Evolutionary conservation across 2,113 vertebrate species (phyloP), one percentile per base, ranked within the genome.

Genomic region (Leiothrix lutea): DNA sequence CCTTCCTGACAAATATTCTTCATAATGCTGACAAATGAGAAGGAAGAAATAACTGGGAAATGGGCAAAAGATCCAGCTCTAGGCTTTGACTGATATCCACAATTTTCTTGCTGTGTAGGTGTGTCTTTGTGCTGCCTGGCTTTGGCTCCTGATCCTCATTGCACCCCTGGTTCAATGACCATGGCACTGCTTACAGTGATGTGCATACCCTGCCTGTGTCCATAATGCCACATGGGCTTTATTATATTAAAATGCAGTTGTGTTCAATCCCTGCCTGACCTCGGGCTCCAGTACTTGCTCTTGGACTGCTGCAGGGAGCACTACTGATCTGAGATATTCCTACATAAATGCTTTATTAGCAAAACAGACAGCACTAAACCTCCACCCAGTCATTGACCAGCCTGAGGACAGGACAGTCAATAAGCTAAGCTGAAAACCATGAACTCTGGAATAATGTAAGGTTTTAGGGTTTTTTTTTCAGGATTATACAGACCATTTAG

Each of bases 191-290:
- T 87, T 14, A 22, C 0, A 54, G 11, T 9, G 25, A 64, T 16
- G n/a, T 4, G 5, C 20, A 5, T 57, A n/a, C 7, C 3, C 29
- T 2, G 0, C 8, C 29, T 67, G 22, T 73, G 31, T 22, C 45
- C 47, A 8, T 21, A 8, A 8, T 45, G 58, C 20, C 33, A 14
- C 19, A 40, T 4, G 42, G 57, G 19, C 14, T 73, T 53, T 33
- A 31, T 33, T 42, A 14, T 14, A 25, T 9, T 38, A 71, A 75
- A 70, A 25, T 33, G 18, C 20, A 61, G 19, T 50, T 38, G 5
- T n/a, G 22, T 53, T 36, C 36, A 22, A 58, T 6, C 33, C 24
- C 50, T 66, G 11, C 2, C 3, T 38, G 31, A 28, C 14, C 35
- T 53, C 17, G 18, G 75, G 8, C 83, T 81, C 44, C 53, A 81